These are phyloP conservation scores for Drosophila neutralis DNA, from an alignment of 2,888 invertebrate species.

Conservation along the genomic window DNA sequence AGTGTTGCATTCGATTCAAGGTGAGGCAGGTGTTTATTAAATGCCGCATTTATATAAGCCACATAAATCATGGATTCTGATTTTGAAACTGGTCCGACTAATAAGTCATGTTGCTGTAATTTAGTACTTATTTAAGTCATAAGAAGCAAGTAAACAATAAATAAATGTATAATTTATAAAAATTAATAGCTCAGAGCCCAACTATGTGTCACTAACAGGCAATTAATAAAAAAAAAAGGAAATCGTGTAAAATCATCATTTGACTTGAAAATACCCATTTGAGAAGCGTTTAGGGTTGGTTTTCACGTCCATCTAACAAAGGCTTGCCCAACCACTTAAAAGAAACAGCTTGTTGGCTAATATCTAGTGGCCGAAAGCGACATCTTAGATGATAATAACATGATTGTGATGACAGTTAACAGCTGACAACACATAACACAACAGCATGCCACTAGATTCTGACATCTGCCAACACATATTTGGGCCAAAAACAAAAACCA, in stretches of 20 bases:
- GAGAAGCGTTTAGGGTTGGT: neutral
- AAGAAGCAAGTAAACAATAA: neutral
- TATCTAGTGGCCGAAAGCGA: neutral
- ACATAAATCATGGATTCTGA: neutral
- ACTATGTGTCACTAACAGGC: neutral
- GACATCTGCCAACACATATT: slow-evolving; percentile 68
- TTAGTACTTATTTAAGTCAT: neutral
- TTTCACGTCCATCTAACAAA: neutral
- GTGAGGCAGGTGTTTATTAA: neutral
- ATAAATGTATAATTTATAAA: neutral
- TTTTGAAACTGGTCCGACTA: neutral
- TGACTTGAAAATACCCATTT: neutral
- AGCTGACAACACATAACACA: neutral
- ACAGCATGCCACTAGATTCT: slow-evolving; percentile 16
- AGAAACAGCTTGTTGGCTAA: slow-evolving; percentile 1
- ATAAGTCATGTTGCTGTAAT: neutral
- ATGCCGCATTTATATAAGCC: neutral
- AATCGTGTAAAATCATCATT: neutral
- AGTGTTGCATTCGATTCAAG: neutral
- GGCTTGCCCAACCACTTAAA: neutral
- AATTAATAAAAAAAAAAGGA: neutral
- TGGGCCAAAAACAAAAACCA: slow-evolving; percentile 13
- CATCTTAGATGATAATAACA: slow-evolving; percentile 13
- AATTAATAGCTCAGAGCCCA: neutral
- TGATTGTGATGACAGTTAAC: slow-evolving; percentile 32